These are phyloP conservation scores for Saguinus imperator DNA, from an alignment of 2,113 vertebrate species.

Conservation along the genomic window DNA sequence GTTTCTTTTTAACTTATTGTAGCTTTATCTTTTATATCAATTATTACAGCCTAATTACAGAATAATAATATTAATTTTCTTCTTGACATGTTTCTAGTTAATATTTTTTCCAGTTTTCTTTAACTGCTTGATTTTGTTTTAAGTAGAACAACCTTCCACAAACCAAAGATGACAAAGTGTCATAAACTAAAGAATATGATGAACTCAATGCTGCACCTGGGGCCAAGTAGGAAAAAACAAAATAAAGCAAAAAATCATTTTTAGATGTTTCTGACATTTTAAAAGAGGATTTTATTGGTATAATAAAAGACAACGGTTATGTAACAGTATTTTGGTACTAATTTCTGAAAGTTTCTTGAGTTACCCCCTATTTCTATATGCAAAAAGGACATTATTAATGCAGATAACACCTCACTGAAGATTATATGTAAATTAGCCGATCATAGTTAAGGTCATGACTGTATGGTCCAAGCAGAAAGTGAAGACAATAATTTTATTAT, in stretches of 20 bases:
- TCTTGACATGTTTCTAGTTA: background rate
- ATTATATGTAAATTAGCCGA: background rate
- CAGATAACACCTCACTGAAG: background rate
- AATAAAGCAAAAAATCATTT: slow-evolving; percentile 56
- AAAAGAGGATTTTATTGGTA: slow-evolving; percentile 55
- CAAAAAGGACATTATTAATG: background rate
- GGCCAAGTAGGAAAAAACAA: slow-evolving; percentile 44
- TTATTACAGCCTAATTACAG: slow-evolving; percentile 2
- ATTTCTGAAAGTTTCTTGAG: slow-evolving; percentile 37
- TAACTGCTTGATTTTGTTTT: slow-evolving; percentile 27
- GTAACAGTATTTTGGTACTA: slow-evolving; percentile 1
- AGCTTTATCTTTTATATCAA: slow-evolving; percentile 9
- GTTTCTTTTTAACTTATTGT: background rate
- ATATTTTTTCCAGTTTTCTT: background rate
- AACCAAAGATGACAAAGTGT: background rate
- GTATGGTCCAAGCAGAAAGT: background rate
- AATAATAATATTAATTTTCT: background rate
- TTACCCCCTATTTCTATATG: background rate
- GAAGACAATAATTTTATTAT: background rate
- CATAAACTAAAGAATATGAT: slow-evolving; percentile 25
- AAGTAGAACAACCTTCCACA: background rate
- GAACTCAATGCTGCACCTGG: background rate
- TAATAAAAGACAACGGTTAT: slow-evolving; percentile 26
- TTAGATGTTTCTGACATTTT: slow-evolving; percentile 59
- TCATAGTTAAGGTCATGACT: background rate